Conservation (phyloP, 2,888 invertebrate genomes). For the Chloroclysta siterata region DNA sequence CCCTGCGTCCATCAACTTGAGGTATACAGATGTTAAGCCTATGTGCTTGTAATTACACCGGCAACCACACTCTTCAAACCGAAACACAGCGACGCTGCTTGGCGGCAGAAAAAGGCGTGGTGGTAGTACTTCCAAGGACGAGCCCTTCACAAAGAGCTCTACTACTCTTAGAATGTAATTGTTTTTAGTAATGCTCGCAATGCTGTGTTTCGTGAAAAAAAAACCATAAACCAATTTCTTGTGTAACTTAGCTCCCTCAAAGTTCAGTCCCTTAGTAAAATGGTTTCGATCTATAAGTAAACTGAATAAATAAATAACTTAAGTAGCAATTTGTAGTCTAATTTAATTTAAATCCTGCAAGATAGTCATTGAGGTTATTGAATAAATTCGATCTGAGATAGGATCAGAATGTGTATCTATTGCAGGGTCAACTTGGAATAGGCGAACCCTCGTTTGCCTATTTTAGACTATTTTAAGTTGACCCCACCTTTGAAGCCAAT, state of each 20-base stretch:
- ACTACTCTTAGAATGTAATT: too few relatives aligned
- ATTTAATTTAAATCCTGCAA: slow-evolving; percentile 1
- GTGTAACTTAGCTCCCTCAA: background rate
- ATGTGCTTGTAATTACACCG: too few relatives aligned
- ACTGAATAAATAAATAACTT: slow-evolving; percentile 21
- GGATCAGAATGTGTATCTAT: slow-evolving; percentile 11
- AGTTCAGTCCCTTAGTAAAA: background rate
- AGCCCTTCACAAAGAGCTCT: too few relatives aligned
- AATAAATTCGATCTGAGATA: slow-evolving; percentile 17
- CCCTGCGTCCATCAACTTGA: too few relatives aligned
- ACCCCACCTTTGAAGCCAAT: background rate
- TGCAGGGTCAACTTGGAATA: background rate
- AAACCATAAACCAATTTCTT: background rate
- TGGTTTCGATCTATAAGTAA: slow-evolving; percentile 6
- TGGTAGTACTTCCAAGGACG: too few relatives aligned
- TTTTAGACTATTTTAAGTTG: background rate
- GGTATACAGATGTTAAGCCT: too few relatives aligned
- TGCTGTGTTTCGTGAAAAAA: too few relatives aligned
- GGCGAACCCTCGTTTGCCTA: background rate
- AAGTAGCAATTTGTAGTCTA: slow-evolving; percentile 14
- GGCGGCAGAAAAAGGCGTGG: too few relatives aligned
- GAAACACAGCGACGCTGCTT: too few relatives aligned
- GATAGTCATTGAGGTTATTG: slow-evolving; percentile 16
- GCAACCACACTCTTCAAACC: too few relatives aligned
- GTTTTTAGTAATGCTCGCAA: too few relatives aligned